A percentile compares a stretch with the other conserved stretches of the same genome.
phyloP scores from a whole-genome alignment of 2,113 vertebrate genomes.

The Heptranchias perlo region DNA sequence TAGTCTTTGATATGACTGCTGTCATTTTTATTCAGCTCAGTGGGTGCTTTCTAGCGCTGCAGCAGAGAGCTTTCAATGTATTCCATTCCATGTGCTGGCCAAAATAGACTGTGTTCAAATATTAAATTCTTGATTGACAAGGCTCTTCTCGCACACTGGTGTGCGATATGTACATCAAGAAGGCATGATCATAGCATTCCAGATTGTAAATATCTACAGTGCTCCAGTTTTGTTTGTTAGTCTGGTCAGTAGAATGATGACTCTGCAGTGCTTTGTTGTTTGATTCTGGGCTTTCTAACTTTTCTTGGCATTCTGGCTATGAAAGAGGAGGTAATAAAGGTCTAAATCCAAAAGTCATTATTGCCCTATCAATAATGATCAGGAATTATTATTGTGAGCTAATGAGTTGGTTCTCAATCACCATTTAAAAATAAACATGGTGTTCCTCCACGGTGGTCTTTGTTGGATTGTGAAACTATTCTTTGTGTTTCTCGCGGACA shows the following conservation, averaged over 20 bases:
- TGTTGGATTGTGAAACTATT: neutral
- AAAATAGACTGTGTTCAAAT: neutral
- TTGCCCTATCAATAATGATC: neutral
- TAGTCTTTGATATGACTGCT: neutral
- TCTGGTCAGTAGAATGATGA: neutral
- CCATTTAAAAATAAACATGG: neutral
- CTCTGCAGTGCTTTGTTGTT: neutral
- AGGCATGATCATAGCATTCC: neutral
- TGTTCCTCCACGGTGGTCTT: neutral
- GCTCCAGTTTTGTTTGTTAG: neutral
- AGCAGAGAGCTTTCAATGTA: neutral
- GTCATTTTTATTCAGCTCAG: neutral
- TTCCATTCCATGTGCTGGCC: neutral
- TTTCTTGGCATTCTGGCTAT: too few relatives aligned
- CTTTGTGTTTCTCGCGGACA: neutral
- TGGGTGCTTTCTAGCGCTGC: neutral
- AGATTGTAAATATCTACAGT: constrained; percentile 12
- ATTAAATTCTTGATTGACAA: constrained; percentile 1
- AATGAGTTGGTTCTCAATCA: neutral
- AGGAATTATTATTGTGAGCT: neutral
- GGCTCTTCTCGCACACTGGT: neutral
- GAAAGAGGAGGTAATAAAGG: neutral
- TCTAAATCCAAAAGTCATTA: neutral
- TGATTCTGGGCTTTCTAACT: neutral
- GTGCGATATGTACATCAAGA: constrained; percentile 1